Conservation (phyloP, 2,888 invertebrate genomes). For the Chrysolina haemoptera region DNA sequence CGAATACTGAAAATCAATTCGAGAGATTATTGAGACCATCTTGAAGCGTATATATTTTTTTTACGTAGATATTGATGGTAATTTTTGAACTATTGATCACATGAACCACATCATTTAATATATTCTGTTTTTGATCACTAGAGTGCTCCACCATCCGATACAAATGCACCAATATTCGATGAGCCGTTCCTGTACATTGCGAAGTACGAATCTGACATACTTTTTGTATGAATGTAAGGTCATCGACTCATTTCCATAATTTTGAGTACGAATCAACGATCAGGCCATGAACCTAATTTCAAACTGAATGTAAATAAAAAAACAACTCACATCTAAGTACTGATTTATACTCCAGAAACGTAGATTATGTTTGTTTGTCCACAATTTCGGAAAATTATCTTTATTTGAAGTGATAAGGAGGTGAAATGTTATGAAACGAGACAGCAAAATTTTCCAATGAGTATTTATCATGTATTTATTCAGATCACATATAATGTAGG, state of each 20-base stretch:
- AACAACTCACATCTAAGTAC: slow-evolving; percentile 15
- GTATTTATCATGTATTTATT: no score
- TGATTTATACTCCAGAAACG: slow-evolving; percentile 20
- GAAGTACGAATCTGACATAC: slow-evolving; percentile 49
- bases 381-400: slow-evolving; percentile 18
- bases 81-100: no score
- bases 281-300: slow-evolving; percentile 15
- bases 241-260: slow-evolving; percentile 49
- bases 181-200: slow-evolving; percentile 43
- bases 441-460: slow-evolving; percentile 11
- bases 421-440: slow-evolving; percentile 15
- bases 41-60: no score
- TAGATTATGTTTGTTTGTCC: slow-evolving; percentile 22
- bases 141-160: no score
- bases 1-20: no score
- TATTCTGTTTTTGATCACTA: no score
- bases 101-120: no score
- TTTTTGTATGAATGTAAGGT: slow-evolving; percentile 48
- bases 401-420: slow-evolving; percentile 19
- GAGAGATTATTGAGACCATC: no score
- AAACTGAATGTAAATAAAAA: slow-evolving; percentile 27
- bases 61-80: no score
- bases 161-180: not conserved
- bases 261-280: slow-evolving; percentile 26
- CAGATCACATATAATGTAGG: no score